phyloP scores from a whole-genome alignment of 1,140 invertebrate species.

The Trissolcus basalis region DNA sequence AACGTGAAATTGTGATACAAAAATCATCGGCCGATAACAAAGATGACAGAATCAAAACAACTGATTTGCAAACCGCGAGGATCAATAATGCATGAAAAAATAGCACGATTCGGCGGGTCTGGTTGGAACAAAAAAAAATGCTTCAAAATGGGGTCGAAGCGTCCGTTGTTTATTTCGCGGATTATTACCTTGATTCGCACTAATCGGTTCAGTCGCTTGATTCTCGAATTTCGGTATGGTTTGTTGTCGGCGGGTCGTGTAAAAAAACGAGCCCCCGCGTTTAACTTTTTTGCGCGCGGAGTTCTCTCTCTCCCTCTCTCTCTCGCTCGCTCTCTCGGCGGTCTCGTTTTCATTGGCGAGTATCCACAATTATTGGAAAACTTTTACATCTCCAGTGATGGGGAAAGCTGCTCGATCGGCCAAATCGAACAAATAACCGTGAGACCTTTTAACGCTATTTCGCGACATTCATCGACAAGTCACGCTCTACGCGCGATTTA shows the following conservation, averaged over 20 bases:
- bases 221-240: constrained; percentile 49
- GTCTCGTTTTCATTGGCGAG: constrained; percentile 52
- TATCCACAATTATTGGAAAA: constrained; percentile 57
- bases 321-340: background rate
- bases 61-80: constrained; percentile 4
- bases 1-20: constrained; percentile 33
- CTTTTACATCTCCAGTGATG: constrained; percentile 47
- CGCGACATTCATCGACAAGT: constrained; percentile 56
- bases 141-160: constrained; percentile 15
- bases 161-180: constrained; percentile 51
- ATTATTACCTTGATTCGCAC: constrained; percentile 55
- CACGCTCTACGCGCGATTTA: constrained; percentile 51
- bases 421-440: constrained; percentile 56
- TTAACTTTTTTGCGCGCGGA: constrained; percentile 47
- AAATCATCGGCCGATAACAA: constrained; percentile 12
- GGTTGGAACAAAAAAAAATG: background rate
- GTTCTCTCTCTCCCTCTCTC: no score
- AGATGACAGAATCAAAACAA: constrained; percentile 13
- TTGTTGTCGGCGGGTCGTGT: constrained; percentile 4
- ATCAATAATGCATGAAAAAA: background rate
- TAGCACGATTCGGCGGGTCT: background rate
- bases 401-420: constrained; percentile 49
- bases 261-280: constrained; percentile 30
- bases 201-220: constrained; percentile 52
- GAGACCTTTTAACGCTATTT: constrained; percentile 52